Evolutionary conservation across 2,888 invertebrate species (phyloP).

Genomic region (Chalcis sispes): DNA sequence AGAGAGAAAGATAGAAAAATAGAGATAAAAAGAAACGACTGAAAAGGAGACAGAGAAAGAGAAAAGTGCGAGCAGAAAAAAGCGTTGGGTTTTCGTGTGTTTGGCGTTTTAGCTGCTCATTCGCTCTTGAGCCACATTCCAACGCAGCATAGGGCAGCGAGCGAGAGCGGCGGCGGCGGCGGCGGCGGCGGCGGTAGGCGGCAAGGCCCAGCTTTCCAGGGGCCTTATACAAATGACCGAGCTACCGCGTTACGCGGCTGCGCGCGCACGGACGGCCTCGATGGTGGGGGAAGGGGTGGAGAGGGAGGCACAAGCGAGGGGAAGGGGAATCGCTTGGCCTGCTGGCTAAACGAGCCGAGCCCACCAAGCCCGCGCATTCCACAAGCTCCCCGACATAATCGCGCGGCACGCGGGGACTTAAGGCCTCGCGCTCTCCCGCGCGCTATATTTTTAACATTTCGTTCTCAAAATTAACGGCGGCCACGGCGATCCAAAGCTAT

Average conservation of each 20-base stretch:
- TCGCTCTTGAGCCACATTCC: constrained; percentile 46
- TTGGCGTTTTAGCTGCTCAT: constrained; percentile 42
- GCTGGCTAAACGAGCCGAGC: constrained; percentile 41
- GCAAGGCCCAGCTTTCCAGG: constrained; percentile 56
- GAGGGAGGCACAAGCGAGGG: not conserved
- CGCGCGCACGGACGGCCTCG: constrained; percentile 23
- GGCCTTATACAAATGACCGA: constrained; percentile 75
- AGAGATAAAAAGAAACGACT: constrained; percentile 20
- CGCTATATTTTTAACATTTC: not conserved
- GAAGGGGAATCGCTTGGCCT: constrained; percentile 1
- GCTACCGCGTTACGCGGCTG: constrained; percentile 74
- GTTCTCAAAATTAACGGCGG: constrained; percentile 16
- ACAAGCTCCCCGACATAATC: constrained; percentile 47
- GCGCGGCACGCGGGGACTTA: constrained; percentile 17
- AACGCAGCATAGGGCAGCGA: constrained; percentile 47
- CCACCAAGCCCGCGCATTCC: constrained; percentile 55
- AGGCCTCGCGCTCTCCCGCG: not conserved
- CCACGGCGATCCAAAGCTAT: not conserved
- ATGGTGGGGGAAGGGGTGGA: constrained; percentile 6
- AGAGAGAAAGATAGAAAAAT: constrained; percentile 8
- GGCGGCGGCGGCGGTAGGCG: constrained; percentile 36
- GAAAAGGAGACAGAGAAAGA: constrained; percentile 14
- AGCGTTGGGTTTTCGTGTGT: constrained; percentile 49
- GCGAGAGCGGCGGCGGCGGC: constrained; percentile 51
- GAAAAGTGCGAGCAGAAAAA: constrained; percentile 47